phyloP scores from a whole-genome alignment of 2,113 vertebrate species.

The Pelusios castaneus region DNA sequence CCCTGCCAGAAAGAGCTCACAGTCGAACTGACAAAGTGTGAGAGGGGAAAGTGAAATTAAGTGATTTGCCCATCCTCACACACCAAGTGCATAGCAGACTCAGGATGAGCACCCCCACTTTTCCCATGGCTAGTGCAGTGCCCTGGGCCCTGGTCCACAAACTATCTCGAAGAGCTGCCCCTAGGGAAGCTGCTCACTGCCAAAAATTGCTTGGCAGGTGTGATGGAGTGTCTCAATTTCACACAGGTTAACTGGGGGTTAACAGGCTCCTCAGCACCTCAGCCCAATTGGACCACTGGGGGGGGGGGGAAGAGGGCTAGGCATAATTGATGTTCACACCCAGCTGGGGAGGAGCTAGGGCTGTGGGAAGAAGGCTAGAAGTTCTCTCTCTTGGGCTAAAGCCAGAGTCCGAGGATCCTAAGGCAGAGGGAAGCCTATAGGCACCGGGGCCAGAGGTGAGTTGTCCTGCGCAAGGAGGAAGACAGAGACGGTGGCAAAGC shows the following conservation, averaged over 20 bases:
- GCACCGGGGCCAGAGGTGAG: not conserved
- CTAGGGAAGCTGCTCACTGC: not conserved
- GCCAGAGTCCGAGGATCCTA: too few relatives aligned
- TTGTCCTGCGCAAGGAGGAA: not conserved
- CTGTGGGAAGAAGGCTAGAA: not conserved
- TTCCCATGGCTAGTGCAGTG: not conserved
- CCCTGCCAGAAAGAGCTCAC: not conserved
- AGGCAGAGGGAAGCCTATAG: not conserved
- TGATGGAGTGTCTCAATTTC: too few relatives aligned
- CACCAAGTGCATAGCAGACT: not conserved
- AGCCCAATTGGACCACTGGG: too few relatives aligned
- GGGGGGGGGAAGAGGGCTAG: not conserved
- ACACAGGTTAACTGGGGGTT: too few relatives aligned
- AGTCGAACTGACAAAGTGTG: not conserved
- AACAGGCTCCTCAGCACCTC: too few relatives aligned
- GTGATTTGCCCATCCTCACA: not conserved
- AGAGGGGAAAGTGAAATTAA: too few relatives aligned
- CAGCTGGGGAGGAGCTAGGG: not conserved
- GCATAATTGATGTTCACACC: not conserved
- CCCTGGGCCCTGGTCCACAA: not conserved
- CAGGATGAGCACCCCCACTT: not conserved
- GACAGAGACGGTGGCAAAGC: not conserved
- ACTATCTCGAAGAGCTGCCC: not conserved
- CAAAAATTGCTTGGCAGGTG: not conserved
- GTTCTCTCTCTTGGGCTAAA: too few relatives aligned